Conservation (phyloP, 2,888 invertebrate genomes). For the Caenorhabditis japonica region DNA sequence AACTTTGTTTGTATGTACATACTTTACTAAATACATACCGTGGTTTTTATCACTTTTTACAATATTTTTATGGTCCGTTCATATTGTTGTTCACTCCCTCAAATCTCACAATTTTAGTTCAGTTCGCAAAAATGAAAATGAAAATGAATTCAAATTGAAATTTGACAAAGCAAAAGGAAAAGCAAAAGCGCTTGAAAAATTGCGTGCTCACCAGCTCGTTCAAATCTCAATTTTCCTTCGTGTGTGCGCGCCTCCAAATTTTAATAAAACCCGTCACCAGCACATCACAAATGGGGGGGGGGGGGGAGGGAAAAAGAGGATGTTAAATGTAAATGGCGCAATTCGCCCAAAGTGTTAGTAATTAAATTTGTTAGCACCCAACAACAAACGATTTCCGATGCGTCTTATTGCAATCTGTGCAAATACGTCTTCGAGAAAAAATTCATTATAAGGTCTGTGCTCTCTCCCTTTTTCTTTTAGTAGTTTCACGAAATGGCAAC, state of each 20-base stretch:
- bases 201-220: slow-evolving; percentile 47
- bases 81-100: not conserved
- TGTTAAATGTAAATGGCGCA: slow-evolving; percentile 67
- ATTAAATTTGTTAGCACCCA: slow-evolving; percentile 64
- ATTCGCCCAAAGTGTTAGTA: slow-evolving; percentile 62
- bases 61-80: not conserved
- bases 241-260: slow-evolving; percentile 23
- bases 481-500: slow-evolving; percentile 24
- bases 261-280: slow-evolving; percentile 55
- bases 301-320: too few relatives aligned
- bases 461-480: not conserved
- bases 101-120: not conserved
- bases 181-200: slow-evolving; percentile 26
- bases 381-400: slow-evolving; percentile 30
- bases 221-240: slow-evolving; percentile 45
- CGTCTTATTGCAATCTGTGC: slow-evolving; percentile 58
- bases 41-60: slow-evolving; percentile 6
- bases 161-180: too few relatives aligned
- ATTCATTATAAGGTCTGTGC: slow-evolving; percentile 15
- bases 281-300: slow-evolving; percentile 7
- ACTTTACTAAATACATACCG: too few relatives aligned
- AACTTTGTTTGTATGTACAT: too few relatives aligned
- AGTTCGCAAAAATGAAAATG: not conserved
- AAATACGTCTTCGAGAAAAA: slow-evolving; percentile 31
- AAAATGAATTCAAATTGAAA: too few relatives aligned